phyloP scores from a whole-genome alignment of 2,888 invertebrate genomes.

The Chirona hameri region DNA sequence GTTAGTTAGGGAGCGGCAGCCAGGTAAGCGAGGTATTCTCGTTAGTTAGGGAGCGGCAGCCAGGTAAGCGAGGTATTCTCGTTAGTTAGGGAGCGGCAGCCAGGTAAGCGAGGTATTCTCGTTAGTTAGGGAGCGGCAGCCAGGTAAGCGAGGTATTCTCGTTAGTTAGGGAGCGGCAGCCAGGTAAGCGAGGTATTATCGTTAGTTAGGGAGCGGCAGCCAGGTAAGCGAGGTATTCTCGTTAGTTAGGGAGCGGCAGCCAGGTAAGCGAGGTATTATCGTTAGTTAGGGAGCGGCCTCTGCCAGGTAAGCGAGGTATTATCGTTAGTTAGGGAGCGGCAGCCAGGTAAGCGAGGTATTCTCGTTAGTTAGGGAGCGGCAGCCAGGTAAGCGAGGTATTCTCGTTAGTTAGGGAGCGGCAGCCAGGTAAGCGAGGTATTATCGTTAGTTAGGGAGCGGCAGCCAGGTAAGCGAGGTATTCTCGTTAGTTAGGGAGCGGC shows the following conservation, averaged over 20 bases:
- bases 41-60: too few species aligned
- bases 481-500: too few species aligned
- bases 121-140: too few species aligned
- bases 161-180: too few species aligned
- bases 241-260: too few species aligned
- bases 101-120: neutral
- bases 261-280: neutral
- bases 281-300: constrained; percentile 28
- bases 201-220: too few species aligned
- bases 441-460: too few species aligned
- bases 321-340: too few species aligned
- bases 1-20: too few species aligned
- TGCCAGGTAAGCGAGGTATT: neutral
- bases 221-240: neutral
- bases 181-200: neutral
- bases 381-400: constrained; percentile 35
- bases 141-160: neutral
- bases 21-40: neutral
- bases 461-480: constrained; percentile 35
- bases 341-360: constrained; percentile 35
- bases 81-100: too few species aligned
- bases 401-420: too few species aligned
- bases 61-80: neutral
- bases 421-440: constrained; percentile 35
- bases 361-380: too few species aligned